These are phyloP conservation scores for Pongo pygmaeus DNA, from an alignment of 2,113 vertebrate species.

Conservation along the genomic window DNA sequence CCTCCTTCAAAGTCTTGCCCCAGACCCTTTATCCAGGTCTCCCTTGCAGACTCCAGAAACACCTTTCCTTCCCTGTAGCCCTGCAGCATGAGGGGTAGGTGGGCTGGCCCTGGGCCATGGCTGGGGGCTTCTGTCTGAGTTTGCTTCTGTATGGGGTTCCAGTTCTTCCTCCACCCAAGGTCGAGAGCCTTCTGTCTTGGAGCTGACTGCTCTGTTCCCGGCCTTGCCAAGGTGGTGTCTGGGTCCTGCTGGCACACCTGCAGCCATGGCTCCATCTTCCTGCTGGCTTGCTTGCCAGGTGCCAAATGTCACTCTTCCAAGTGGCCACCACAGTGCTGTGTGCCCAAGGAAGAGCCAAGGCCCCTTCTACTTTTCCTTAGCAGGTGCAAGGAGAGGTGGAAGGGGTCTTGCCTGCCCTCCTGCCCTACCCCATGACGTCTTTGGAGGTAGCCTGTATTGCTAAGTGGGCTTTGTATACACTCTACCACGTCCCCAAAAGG, in stretches of 20 bases:
- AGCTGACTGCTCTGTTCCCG: neutral
- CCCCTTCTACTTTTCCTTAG: too few species aligned
- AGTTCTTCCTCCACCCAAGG: neutral
- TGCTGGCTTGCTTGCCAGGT: neutral
- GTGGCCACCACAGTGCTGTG: neutral
- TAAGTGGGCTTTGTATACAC: neutral
- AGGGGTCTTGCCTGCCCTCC: too few species aligned
- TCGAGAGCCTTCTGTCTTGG: neutral
- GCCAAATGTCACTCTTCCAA: neutral
- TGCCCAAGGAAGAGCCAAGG: neutral
- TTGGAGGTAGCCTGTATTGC: neutral
- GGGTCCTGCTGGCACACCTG: neutral
- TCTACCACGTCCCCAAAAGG: neutral
- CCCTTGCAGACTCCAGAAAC: accelerated
- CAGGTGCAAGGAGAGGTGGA: too few species aligned
- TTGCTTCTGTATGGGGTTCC: neutral
- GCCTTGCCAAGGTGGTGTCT: too few species aligned
- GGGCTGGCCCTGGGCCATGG: neutral
- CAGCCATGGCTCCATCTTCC: neutral
- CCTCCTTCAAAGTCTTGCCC: neutral
- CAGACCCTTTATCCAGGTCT: neutral
- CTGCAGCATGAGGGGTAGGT: too few species aligned
- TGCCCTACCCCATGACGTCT: neutral
- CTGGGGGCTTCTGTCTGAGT: too few species aligned
- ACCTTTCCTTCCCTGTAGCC: neutral